Base-by-base conservation (phyloP, 2,797 vertebrate genomes). In the Propithecus perrieri region DNA sequence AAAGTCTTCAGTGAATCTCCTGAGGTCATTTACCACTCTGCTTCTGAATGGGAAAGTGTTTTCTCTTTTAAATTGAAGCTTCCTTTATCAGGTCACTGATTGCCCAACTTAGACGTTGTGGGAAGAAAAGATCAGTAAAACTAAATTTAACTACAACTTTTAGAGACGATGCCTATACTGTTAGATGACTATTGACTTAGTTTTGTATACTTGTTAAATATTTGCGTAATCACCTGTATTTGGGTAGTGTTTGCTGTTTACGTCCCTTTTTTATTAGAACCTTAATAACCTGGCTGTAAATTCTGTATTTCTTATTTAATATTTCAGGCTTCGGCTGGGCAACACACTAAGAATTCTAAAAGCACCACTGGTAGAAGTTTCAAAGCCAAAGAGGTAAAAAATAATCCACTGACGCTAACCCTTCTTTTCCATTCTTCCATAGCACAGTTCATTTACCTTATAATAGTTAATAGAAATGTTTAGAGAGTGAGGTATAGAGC, bases 381-480 rank as follows among this genome's bases (percentile, higher is more conserved):
- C 0, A 99, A 98, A 41, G 95, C 96, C 3, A 98, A 98, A 92
- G 98, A 99, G 98, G 99, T 99, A 63, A 63, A 98, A 74, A 95
- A 35, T 33, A 30, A 2, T 75, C 9, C 22, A 38, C n/a, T 33
- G 30, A 59, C 10, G 28, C 12, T 9, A 50, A 65, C 28, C 22
- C 17, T 76, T 95, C 79, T 80, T 35, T 96, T 80, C 53, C 9
- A 5, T 89, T 15, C 5, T 65, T 67, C 18, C 33, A 4, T 55
- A 38, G 65, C 59, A 86, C 69, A 88, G 43, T 92, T 92, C 26
- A 3, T 87, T 13, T 84, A 15, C n/a, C 14, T 71, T 89, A 13
- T 41, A 75, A 78, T 61, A 78, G 90, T 86, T 79, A 83, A 74
- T 80, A 9, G 18, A 59, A 18, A 72, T 81, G 13, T 72, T 76